Conservation (phyloP, 1,140 invertebrate genomes). For the Neodiprion pinetum region DNA sequence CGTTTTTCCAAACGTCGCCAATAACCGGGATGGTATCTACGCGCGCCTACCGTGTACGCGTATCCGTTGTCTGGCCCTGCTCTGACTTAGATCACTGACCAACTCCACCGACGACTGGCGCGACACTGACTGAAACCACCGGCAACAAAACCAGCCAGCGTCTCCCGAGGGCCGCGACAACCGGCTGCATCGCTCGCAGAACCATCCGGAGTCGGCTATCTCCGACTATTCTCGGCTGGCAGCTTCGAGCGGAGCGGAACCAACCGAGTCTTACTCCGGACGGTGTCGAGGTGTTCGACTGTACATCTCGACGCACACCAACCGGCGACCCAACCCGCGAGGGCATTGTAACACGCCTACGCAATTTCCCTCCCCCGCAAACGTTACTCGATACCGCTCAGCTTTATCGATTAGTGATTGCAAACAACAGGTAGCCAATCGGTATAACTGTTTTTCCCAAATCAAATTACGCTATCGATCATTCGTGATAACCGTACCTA, state of each 20-base stretch:
- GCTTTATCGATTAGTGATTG: no score
- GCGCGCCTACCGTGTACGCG: no score
- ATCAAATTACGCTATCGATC: no score
- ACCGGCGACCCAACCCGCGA: not conserved
- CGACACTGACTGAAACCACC: constrained; percentile 41
- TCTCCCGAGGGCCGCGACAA: constrained; percentile 31
- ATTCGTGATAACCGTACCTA: no score
- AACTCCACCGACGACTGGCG: constrained; percentile 47
- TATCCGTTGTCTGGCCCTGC: constrained; percentile 37
- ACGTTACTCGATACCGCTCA: not conserved
- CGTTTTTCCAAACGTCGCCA: no score
- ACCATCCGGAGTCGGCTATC: constrained; percentile 25
- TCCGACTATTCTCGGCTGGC: constrained; percentile 29
- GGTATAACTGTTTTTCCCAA: no score
- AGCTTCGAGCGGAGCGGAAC: constrained; percentile 18
- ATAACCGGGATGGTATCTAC: no score
- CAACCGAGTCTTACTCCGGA: no score
- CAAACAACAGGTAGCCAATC: no score
- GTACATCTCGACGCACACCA: not conserved
- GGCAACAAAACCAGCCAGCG: constrained; percentile 18
- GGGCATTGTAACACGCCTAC: constrained; percentile 6
- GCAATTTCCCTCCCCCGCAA: constrained; percentile 2
- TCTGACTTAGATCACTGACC: constrained; percentile 49
- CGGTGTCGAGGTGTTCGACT: no score
- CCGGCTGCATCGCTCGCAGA: constrained; percentile 20